Evolutionary conservation across 2,888 invertebrate species (phyloP).

Genomic region (Polylopha cassiicola): DNA sequence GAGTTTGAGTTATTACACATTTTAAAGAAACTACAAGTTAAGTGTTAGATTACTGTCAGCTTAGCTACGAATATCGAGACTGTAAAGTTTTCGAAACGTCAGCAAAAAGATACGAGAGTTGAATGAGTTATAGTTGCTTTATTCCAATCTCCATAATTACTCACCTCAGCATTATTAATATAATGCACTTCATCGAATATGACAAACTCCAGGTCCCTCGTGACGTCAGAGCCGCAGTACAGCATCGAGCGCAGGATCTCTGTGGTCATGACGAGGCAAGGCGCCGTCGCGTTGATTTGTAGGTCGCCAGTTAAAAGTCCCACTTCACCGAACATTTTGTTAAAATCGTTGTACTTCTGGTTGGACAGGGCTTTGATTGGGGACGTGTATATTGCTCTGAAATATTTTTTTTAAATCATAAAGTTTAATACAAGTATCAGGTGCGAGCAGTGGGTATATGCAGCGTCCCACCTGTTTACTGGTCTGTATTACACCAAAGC

Average conservation of each 20-base stretch:
- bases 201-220: conserved; percentile 97
- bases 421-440: too few relatives aligned
- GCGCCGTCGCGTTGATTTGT: conserved; percentile 94
- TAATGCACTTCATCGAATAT: conserved; percentile 99
- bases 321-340: conserved; percentile 92
- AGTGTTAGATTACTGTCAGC: too few relatives aligned
- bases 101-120: too few relatives aligned
- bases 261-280: conserved; percentile 99
- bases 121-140: too few relatives aligned
- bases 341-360: conserved; percentile 99
- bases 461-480: too few relatives aligned
- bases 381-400: conserved; percentile 96
- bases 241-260: conserved; percentile 98
- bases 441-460: too few relatives aligned
- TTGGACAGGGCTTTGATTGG: conserved; percentile 99
- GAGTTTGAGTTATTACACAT: not conserved
- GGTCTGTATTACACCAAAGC: too few relatives aligned
- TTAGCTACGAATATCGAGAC: too few relatives aligned
- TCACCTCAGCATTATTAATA: conserved; percentile 95
- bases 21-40: too few relatives aligned
- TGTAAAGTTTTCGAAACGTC: too few relatives aligned
- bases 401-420: conserved; percentile 21
- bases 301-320: conserved; percentile 97
- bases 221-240: conserved; percentile 95
- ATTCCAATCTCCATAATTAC: too few relatives aligned